Conservation (phyloP, 37 sponge, comb jelly and placozoan species). For the Spongilla lacustris region DNA sequence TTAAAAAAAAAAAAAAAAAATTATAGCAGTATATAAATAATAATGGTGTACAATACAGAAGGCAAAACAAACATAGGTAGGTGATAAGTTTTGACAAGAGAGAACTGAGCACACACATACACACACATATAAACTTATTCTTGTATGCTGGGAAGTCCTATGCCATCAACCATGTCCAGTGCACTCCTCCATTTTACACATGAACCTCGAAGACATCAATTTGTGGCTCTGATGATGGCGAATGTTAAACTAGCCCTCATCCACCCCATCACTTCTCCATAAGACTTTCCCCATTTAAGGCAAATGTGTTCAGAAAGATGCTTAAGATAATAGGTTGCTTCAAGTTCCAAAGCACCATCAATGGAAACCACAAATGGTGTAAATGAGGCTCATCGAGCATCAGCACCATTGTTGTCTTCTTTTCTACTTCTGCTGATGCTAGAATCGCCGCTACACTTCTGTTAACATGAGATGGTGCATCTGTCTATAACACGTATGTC, state of each 20-base stretch:
- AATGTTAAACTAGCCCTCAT: slow-evolving; percentile 4
- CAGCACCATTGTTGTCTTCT: background rate
- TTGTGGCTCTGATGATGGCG: slow-evolving; percentile 29
- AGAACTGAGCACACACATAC: too few species aligned
- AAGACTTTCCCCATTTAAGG: slow-evolving; percentile 42
- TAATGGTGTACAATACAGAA: too few species aligned
- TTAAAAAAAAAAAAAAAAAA: too few species aligned
- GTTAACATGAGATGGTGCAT: slow-evolving; percentile 7
- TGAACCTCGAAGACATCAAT: slow-evolving; percentile 14
- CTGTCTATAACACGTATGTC: slow-evolving; percentile 60
- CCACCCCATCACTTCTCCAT: slow-evolving; percentile 16
- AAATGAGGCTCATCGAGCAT: slow-evolving; percentile 22
- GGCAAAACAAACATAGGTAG: too few species aligned
- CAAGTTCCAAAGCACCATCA: slow-evolving; percentile 48
- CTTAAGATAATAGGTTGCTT: slow-evolving; percentile 5
- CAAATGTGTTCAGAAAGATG: slow-evolving; percentile 18
- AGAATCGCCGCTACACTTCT: slow-evolving; percentile 7
- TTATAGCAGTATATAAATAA: too few species aligned
- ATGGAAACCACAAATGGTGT: slow-evolving; percentile 41
- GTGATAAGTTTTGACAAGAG: too few species aligned
- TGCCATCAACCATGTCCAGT: slow-evolving; percentile 17
- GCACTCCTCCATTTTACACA: slow-evolving; percentile 7
- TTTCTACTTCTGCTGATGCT: slow-evolving; percentile 32
- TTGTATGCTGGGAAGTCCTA: slow-evolving; percentile 4
- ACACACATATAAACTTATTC: too few species aligned